These are phyloP conservation scores for Drosophila setosimentum DNA, from an alignment of 2,888 invertebrate species.

Conservation along the genomic window DNA sequence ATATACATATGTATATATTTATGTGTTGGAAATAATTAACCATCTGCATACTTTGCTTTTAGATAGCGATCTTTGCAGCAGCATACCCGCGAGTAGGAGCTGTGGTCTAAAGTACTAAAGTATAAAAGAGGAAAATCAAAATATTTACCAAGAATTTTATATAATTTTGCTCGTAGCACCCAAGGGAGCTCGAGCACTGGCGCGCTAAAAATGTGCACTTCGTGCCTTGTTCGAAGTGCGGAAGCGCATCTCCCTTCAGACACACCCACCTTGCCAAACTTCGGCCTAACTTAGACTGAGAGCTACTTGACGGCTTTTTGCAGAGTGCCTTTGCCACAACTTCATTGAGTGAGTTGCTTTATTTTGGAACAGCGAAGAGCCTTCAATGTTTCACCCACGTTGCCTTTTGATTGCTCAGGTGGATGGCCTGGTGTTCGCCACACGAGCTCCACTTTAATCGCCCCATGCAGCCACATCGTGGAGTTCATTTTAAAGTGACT, in stretches of 20 bases:
- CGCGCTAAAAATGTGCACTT: slow-evolving; percentile 58
- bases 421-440: slow-evolving; percentile 14
- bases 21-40: too few relatives aligned
- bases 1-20: background rate
- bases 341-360: slow-evolving; percentile 23
- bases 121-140: slow-evolving; percentile 17
- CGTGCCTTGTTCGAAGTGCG: slow-evolving; percentile 41
- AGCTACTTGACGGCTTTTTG: slow-evolving; percentile 22
- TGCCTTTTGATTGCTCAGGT: slow-evolving; percentile 44
- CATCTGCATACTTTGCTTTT: background rate
- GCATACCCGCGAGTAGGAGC: background rate
- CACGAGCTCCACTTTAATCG: slow-evolving; percentile 4
- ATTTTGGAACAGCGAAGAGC: background rate
- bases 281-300: background rate
- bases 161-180: slow-evolving; percentile 27
- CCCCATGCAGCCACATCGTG: slow-evolving; percentile 2
- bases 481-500: slow-evolving; percentile 13
- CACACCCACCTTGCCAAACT: background rate
- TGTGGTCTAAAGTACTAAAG: slow-evolving; percentile 12
- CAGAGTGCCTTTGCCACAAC: slow-evolving; percentile 17
- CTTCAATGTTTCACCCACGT: background rate
- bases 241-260: slow-evolving; percentile 45
- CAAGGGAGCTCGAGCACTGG: slow-evolving; percentile 4
- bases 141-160: slow-evolving; percentile 51
- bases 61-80: background rate